A percentile compares a stretch with the other conserved stretches of the same genome.
Conservation (phyloP, 2,888 invertebrate species). For the Lapara coniferarum region DNA sequence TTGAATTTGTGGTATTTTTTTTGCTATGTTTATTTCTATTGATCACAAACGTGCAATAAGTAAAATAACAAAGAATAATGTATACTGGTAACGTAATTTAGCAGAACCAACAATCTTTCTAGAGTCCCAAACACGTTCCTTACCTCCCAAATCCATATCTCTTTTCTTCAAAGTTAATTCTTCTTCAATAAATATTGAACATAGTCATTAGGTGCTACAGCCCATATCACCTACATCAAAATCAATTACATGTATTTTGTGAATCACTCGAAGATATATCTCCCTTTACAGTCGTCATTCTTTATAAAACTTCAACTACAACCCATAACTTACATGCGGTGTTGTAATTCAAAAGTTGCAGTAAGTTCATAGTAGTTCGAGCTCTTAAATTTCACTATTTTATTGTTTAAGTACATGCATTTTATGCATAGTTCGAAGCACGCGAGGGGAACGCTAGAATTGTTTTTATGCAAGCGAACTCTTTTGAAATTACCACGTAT, state of each 20-base stretch:
- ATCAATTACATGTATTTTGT: neutral
- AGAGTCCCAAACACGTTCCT: no score
- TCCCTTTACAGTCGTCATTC: no score
- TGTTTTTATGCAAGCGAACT: conserved; percentile 19
- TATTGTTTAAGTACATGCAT: conserved; percentile 23
- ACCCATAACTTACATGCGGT: conserved; percentile 9
- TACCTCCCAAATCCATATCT: no score
- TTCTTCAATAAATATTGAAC: neutral
- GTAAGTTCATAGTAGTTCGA: conserved; percentile 3
- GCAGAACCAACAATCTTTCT: no score
- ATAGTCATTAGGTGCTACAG: neutral
- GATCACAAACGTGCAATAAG: no score
- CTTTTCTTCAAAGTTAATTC: no score
- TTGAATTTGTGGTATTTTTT: no score
- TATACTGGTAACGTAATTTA: no score
- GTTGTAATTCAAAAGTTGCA: conserved; percentile 16
- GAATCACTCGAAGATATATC: neutral
- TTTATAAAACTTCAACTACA: neutral
- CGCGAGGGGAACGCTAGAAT: conserved; percentile 18
- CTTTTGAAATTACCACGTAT: conserved; percentile 20
- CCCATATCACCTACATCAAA: neutral
- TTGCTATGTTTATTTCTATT: no score
- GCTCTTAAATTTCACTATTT: conserved; percentile 22
- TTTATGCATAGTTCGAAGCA: conserved; percentile 6
- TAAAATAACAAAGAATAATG: no score